Conservation (phyloP, 1,140 invertebrate species). For the Hypsibius dujardini region DNA sequence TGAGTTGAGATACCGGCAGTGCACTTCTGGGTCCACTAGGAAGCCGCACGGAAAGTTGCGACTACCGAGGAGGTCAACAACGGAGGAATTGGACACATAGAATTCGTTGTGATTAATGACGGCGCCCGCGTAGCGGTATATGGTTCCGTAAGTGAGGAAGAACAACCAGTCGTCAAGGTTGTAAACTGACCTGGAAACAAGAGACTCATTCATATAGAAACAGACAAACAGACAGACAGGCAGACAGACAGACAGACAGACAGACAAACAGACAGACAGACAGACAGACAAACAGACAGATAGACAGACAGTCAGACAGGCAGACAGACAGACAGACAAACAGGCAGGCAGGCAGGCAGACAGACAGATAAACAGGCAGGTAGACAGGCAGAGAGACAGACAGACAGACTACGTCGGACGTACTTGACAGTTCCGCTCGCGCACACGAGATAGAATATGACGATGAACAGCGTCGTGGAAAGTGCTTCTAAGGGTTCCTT, state of each 20-base stretch:
- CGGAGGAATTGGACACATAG: not conserved
- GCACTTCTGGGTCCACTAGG: slow-evolving; percentile 24
- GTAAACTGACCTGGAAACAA: slow-evolving; percentile 28
- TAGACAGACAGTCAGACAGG: too few relatives aligned
- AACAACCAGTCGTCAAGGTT: slow-evolving; percentile 57
- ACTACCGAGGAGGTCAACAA: not conserved
- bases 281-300: too few relatives aligned
- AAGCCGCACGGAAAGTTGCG: not conserved
- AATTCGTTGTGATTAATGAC: slow-evolving; percentile 51
- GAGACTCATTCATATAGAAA: not conserved
- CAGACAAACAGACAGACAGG: too few relatives aligned
- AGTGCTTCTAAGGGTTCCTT: slow-evolving; percentile 55
- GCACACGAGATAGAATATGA: slow-evolving; percentile 50
- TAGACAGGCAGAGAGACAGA: too few relatives aligned
- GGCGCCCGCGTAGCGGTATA: slow-evolving; percentile 54
- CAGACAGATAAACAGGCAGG: too few relatives aligned
- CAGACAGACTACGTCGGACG: slow-evolving; percentile 22
- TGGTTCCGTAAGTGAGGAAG: slow-evolving; percentile 54
- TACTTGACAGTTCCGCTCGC: slow-evolving; percentile 60
- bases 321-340: too few relatives aligned
- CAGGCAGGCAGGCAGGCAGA: too few relatives aligned
- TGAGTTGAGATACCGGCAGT: slow-evolving; percentile 50
- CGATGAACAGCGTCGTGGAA: slow-evolving; percentile 53
- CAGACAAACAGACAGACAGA: too few relatives aligned
- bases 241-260: too few relatives aligned